Conservation (phyloP, 2,888 invertebrate genomes). For the Drosophila setosimentum region DNA sequence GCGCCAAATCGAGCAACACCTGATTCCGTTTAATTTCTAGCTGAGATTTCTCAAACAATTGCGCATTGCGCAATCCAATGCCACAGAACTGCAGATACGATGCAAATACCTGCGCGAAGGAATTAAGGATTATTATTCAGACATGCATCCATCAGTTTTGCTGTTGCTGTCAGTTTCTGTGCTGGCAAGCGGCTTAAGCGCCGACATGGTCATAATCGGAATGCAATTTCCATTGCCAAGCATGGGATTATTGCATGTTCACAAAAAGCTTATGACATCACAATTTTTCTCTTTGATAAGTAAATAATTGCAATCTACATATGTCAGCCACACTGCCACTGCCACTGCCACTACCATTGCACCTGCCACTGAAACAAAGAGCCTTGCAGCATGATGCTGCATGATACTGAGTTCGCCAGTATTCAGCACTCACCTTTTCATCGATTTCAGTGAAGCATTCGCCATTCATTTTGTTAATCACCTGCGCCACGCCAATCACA, state of each 20-base stretch:
- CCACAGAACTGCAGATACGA: constrained; percentile 98
- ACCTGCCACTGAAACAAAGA: constrained; percentile 49
- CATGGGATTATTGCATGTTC: constrained; percentile 41
- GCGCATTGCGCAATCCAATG: constrained; percentile 97
- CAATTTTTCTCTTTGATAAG: constrained; percentile 58
- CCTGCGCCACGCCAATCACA: constrained; percentile 98
- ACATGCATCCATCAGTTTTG: constrained; percentile 10
- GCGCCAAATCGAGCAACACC: constrained; percentile 96
- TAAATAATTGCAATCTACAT: constrained; percentile 74
- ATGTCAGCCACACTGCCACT: constrained; percentile 17
- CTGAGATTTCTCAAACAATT: constrained; percentile 97
- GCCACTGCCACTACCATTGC: neutral
- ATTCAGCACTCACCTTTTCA: constrained; percentile 87
- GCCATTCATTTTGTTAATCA: constrained; percentile 95
- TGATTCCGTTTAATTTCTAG: constrained; percentile 98
- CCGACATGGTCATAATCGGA: constrained; percentile 4
- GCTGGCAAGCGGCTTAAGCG: constrained; percentile 33
- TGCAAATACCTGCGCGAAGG: constrained; percentile 90
- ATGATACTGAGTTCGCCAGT: neutral
- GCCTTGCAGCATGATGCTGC: constrained; percentile 6
- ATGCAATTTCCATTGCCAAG: constrained; percentile 22
- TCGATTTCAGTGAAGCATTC: constrained; percentile 93
- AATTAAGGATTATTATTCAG: constrained; percentile 19
- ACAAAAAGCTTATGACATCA: constrained; percentile 53
- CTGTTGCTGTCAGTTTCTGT: neutral